Evolutionary conservation across 2,888 invertebrate species (phyloP).

Genomic region (Tridacna crocea): DNA sequence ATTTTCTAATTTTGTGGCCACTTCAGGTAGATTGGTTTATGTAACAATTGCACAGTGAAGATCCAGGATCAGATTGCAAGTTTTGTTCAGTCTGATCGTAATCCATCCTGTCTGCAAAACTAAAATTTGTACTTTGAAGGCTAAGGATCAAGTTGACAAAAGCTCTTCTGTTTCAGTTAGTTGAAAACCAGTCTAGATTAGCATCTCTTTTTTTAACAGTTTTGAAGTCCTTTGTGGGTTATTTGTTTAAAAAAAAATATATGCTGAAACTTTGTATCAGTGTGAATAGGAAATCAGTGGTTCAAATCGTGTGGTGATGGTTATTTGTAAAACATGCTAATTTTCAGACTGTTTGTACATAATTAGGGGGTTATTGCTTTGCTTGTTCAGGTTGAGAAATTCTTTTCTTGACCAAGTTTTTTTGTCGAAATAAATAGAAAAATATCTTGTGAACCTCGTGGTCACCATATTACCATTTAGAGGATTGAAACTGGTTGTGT

Average conservation of each 20-base stretch:
- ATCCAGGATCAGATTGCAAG: too few relatives aligned
- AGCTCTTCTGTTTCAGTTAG: constrained; percentile 22
- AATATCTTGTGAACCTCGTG: constrained; percentile 7
- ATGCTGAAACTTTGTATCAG: constrained; percentile 25
- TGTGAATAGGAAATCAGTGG: constrained; percentile 28
- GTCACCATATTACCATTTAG: background rate
- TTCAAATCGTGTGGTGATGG: constrained; percentile 8
- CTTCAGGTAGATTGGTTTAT: too few relatives aligned
- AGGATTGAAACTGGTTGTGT: background rate
- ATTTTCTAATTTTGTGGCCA: too few relatives aligned
- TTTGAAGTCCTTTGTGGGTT: constrained; percentile 23
- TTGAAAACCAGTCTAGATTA: constrained; percentile 20
- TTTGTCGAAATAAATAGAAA: background rate
- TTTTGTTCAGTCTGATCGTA: too few relatives aligned
- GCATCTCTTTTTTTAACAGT: constrained; percentile 24
- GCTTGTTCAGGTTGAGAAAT: constrained; percentile 12
- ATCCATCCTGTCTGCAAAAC: too few relatives aligned
- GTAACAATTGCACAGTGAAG: too few relatives aligned
- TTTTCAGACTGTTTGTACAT: background rate
- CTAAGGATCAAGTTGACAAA: constrained; percentile 8
- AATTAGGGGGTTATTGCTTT: constrained; percentile 19
- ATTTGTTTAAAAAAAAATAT: constrained; percentile 8
- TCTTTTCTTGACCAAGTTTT: constrained; percentile 13
- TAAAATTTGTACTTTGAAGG: too few relatives aligned
- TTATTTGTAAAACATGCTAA: constrained; percentile 6